phyloP scores from a whole-genome alignment of 2,113 vertebrate genomes.

The Siniperca knerii region DNA sequence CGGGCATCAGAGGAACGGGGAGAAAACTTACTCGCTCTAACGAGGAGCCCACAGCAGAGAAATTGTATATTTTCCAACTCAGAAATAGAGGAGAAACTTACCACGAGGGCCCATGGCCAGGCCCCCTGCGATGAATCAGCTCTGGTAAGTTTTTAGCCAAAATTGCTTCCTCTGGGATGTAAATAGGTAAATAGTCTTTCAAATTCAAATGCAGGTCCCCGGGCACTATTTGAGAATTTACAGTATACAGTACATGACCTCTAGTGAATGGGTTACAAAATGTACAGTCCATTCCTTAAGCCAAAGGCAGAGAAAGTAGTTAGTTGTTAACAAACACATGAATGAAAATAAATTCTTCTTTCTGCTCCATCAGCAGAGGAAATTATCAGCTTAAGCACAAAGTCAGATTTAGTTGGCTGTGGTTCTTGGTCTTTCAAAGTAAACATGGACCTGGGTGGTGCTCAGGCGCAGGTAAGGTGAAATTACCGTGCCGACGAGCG shows the following conservation, averaged over 20 bases:
- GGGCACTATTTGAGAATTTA: too few species aligned
- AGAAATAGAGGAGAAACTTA: too few species aligned
- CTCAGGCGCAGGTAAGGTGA: slow-evolving; percentile 2
- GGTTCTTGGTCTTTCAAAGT: neutral
- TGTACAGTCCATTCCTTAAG: neutral
- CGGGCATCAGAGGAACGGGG: too few species aligned
- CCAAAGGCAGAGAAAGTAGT: neutral
- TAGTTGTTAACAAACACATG: neutral
- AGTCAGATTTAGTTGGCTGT: neutral
- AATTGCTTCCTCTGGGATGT: too few species aligned
- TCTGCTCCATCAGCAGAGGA: neutral
- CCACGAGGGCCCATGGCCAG: too few species aligned
- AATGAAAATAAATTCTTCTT: neutral
- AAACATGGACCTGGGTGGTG: slow-evolving; percentile 6
- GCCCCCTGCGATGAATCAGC: too few species aligned
- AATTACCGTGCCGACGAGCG: slow-evolving; percentile 14
- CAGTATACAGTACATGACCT: neutral
- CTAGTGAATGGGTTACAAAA: too few species aligned
- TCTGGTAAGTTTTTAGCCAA: too few species aligned
- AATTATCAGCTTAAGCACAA: neutral
- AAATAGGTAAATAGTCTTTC: too few species aligned
- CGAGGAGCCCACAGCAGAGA: too few species aligned
- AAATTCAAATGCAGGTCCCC: neutral
- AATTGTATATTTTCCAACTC: too few species aligned
- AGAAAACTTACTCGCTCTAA: too few species aligned